Evolutionary conservation across 2,113 vertebrate species (phyloP).

Genomic region (Nannospalax galili): DNA sequence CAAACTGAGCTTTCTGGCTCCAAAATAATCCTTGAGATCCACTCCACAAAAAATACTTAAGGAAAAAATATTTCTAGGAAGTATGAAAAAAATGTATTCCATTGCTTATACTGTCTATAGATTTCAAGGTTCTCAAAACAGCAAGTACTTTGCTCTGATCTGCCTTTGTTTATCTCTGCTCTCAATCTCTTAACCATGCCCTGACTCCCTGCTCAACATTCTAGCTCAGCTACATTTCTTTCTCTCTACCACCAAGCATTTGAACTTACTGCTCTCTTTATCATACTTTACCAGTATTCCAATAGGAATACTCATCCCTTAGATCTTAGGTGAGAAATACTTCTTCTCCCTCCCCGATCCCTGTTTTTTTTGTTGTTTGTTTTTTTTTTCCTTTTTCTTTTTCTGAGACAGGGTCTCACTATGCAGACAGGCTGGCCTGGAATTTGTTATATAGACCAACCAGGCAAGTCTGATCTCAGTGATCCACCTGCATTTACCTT

Average conservation of each 20-base stretch:
- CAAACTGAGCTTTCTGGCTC: background rate
- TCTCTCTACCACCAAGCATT: background rate
- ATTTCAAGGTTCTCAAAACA: slow-evolving; percentile 21
- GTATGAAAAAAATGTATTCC: background rate
- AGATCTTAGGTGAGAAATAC: slow-evolving; percentile 14
- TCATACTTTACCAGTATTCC: background rate
- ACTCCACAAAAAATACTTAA: background rate
- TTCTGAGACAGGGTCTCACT: background rate
- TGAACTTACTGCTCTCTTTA: background rate
- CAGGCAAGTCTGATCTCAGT: background rate
- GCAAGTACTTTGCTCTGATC: background rate
- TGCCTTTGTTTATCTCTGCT: background rate
- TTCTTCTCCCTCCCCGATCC: no score
- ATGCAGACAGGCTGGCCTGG: background rate
- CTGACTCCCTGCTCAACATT: background rate
- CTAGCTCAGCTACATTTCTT: background rate
- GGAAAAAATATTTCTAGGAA: slow-evolving; percentile 6
- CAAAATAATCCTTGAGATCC: background rate
- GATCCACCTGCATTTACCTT: background rate
- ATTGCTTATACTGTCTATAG: background rate
- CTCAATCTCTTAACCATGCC: background rate
- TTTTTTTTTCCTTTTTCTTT: background rate
- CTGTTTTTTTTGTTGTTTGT: background rate
- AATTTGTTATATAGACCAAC: background rate
- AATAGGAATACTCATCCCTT: background rate